Evolutionary conservation across 2,113 vertebrate genomes (phyloP).

Genomic region (Prunella himalayana): DNA sequence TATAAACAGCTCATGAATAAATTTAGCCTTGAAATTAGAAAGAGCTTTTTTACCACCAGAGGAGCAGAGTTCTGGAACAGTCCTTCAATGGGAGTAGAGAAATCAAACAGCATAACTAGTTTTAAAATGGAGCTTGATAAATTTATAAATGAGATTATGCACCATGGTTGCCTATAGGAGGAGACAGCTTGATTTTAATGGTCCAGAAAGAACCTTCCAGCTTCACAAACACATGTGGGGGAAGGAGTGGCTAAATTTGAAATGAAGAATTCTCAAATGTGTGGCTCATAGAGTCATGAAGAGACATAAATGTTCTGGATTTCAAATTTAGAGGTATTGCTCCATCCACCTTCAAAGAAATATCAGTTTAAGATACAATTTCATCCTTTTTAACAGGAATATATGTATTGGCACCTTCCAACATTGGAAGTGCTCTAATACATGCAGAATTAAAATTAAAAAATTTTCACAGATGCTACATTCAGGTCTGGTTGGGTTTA

Average conservation of each 20-base stretch:
- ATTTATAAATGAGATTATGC: conserved; percentile 20
- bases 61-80: background rate
- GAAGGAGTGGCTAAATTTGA: background rate
- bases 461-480: background rate
- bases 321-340: background rate
- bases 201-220: background rate
- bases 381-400: background rate
- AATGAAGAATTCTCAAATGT: background rate
- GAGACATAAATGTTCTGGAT: accelerated
- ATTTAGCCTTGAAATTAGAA: conserved; percentile 45
- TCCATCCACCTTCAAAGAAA: background rate
- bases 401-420: background rate
- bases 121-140: background rate
- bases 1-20: conserved; percentile 50
- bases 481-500: accelerated
- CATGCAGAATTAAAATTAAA: background rate
- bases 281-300: background rate
- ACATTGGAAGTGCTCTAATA: background rate
- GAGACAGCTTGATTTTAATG: background rate
- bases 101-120: conserved; percentile 1
- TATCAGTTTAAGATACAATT: background rate
- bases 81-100: background rate
- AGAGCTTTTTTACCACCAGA: conserved; percentile 2
- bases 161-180: background rate
- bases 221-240: background rate